Evolutionary conservation across 1,140 invertebrate genomes (phyloP).

Genomic region (Agraylea sexmaculata): DNA sequence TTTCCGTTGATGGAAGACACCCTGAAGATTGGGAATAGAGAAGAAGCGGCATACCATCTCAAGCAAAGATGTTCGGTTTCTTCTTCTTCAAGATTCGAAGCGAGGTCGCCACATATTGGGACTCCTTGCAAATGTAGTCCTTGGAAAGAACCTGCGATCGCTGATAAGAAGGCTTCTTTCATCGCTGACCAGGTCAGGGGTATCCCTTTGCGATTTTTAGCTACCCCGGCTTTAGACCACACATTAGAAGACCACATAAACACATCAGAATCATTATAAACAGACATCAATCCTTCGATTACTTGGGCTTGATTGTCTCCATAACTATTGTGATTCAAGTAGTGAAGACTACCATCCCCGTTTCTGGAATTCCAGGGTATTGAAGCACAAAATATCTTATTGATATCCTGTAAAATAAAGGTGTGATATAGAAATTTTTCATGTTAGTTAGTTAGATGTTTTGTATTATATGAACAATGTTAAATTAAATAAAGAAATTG

Average conservation of each 20-base stretch:
- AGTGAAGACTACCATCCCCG: background rate
- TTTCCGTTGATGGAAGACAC: conserved; percentile 24
- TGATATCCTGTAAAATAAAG: conserved; percentile 15
- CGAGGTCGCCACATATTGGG: conserved; percentile 19
- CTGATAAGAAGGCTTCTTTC: conserved; percentile 24
- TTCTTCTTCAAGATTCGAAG: background rate
- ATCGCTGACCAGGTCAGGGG: conserved; percentile 20
- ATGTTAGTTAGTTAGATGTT: too few species aligned
- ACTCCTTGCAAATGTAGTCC: conserved; percentile 20
- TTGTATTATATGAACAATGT: too few species aligned
- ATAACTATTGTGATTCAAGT: conserved; percentile 17
- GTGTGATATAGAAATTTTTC: too few species aligned
- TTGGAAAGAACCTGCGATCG: conserved; percentile 23
- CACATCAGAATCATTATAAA: too few species aligned
- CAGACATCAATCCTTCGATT: too few species aligned
- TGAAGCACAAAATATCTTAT: conserved; percentile 13
- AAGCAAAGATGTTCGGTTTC: conserved; percentile 21
- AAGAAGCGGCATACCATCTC: conserved; percentile 28
- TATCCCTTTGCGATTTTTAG: conserved; percentile 20
- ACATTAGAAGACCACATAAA: conserved; percentile 15
- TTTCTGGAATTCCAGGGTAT: conserved; percentile 17
- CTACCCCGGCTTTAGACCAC: conserved; percentile 5
- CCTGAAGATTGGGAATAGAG: conserved; percentile 26
- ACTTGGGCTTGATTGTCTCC: conserved; percentile 12
- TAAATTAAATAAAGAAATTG: too few species aligned